phyloP scores from a whole-genome alignment of 2,113 vertebrate genomes.

The Sinocyclocheilus anshuiensis region DNA sequence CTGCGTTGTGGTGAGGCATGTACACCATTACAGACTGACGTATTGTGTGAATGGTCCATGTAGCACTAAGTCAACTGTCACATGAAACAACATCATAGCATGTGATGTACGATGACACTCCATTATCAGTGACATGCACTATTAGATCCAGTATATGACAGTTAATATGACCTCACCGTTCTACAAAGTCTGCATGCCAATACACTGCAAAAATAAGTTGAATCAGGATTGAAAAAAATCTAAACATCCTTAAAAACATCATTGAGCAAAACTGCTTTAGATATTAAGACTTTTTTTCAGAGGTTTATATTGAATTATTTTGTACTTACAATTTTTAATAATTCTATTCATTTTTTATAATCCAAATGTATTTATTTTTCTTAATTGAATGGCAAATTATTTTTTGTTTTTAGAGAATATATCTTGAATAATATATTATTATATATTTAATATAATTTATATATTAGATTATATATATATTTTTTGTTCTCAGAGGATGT shows the following conservation, averaged over 20 bases:
- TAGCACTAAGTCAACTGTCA: slow-evolving; percentile 24
- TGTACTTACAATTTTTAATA: no score
- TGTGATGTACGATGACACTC: background rate
- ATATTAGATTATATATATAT: no score
- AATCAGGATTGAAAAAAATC: background rate
- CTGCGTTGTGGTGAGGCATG: background rate
- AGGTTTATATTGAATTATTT: background rate
- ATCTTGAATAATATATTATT: no score
- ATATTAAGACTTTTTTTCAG: background rate
- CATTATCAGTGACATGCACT: background rate
- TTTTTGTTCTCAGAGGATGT: no score
- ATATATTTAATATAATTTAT: no score
- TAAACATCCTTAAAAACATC: background rate
- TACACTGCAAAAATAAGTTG: background rate
- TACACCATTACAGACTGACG: slow-evolving; percentile 6
- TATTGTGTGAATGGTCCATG: slow-evolving; percentile 7
- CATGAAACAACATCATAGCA: background rate
- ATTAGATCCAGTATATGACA: background rate
- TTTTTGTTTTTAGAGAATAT: no score
- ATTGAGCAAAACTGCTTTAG: background rate
- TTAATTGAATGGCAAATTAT: no score
- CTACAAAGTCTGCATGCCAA: background rate
- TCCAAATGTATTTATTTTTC: no score
- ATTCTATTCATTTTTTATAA: no score
- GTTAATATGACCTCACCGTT: background rate